Evolutionary conservation across 2,888 invertebrate species (phyloP).

Genomic region (Drosophila rellima): DNA sequence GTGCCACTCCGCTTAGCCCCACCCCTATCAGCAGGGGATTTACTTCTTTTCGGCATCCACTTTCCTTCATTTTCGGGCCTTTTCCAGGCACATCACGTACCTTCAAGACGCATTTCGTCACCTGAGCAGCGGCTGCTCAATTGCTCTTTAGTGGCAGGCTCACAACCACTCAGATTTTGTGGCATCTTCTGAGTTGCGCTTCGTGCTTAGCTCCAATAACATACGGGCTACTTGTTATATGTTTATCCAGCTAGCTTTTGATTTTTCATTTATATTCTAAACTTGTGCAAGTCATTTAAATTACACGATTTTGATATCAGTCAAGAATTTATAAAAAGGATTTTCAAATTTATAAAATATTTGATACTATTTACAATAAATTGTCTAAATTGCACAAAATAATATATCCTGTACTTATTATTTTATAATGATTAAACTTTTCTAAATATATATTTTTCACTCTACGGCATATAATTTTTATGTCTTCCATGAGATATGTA

Average conservation of each 20-base stretch:
- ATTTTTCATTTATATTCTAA: slow-evolving; percentile 4
- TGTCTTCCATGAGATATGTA: too few species aligned
- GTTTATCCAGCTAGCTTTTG: neutral
- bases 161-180: slow-evolving; percentile 13
- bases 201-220: neutral
- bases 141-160: slow-evolving; percentile 41
- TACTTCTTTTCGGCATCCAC: slow-evolving; percentile 27
- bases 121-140: slow-evolving; percentile 58
- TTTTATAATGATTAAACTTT: too few species aligned
- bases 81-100: slow-evolving; percentile 72
- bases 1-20: slow-evolving; percentile 34
- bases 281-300: neutral
- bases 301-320: neutral
- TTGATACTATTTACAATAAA: neutral
- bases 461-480: too few species aligned
- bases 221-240: slow-evolving; percentile 2
- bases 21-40: slow-evolving; percentile 11
- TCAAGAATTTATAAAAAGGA: neutral
- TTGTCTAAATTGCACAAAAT: neutral
- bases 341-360: neutral
- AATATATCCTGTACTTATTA: too few species aligned
- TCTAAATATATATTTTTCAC: too few species aligned
- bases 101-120: slow-evolving; percentile 75
- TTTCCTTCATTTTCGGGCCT: slow-evolving; percentile 47
- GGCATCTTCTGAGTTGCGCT: slow-evolving; percentile 5